Conservation (phyloP, 2,888 invertebrate genomes). For the Leptogaster cylindrica region DNA sequence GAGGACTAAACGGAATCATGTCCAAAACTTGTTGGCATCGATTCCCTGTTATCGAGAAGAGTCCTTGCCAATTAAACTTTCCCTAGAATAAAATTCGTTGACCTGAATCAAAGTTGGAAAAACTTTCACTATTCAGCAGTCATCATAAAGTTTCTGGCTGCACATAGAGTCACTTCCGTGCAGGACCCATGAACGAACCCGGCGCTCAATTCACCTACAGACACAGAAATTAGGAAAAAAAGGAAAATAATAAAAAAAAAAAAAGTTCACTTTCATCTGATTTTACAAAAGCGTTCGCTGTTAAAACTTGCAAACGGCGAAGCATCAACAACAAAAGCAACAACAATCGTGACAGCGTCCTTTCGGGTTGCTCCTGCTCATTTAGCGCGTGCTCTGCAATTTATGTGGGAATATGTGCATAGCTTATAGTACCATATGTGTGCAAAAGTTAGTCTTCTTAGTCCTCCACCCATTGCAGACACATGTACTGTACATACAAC, state of each 20-base stretch:
- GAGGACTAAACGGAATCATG: too few species aligned
- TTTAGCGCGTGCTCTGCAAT: slow-evolving; percentile 41
- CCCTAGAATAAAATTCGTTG: background rate
- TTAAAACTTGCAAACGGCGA: slow-evolving; percentile 26
- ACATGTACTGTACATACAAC: slow-evolving; percentile 17
- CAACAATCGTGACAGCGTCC: background rate
- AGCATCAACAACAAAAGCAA: background rate
- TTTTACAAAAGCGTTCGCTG: slow-evolving; percentile 29
- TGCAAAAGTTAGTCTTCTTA: too few species aligned
- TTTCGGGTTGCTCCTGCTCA: slow-evolving; percentile 34
- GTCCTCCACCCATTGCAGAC: slow-evolving; percentile 18
- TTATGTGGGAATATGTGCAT: slow-evolving; percentile 27
- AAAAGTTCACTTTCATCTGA: slow-evolving; percentile 43
- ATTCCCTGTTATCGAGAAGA: too few species aligned
- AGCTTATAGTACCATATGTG: background rate
- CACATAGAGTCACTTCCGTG: too few species aligned
- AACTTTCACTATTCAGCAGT: slow-evolving; percentile 2
- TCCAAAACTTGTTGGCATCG: too few species aligned
- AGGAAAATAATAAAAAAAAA: too few species aligned
- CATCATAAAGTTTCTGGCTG: background rate
- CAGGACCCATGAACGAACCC: slow-evolving; percentile 18
- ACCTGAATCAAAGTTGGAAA: background rate
- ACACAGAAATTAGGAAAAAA: slow-evolving; percentile 40
- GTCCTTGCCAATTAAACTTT: background rate
- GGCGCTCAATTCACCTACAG: slow-evolving; percentile 22